Conservation (phyloP, 1,140 invertebrate species). For the Drosophila arizonae region DNA sequence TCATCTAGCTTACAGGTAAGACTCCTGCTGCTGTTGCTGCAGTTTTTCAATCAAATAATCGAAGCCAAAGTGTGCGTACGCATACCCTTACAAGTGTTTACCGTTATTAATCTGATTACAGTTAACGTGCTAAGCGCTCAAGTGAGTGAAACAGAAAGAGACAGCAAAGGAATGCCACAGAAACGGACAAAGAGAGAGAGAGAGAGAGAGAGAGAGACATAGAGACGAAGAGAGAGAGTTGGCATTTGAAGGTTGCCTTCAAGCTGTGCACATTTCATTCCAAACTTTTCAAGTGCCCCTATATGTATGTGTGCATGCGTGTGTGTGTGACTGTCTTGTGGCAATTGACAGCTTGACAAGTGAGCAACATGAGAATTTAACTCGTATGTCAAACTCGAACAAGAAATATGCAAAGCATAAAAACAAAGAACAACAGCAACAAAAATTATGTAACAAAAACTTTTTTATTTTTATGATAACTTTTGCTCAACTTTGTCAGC, state of each 20-base stretch:
- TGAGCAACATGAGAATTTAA: constrained; percentile 80
- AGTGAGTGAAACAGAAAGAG: constrained; percentile 1
- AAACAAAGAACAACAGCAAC: constrained; percentile 35
- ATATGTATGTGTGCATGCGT: constrained; percentile 53
- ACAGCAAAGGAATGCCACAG: no score
- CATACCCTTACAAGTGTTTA: constrained; percentile 60
- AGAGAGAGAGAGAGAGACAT: constrained; percentile 11
- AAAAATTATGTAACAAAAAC: constrained; percentile 46
- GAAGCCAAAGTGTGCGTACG: constrained; percentile 31
- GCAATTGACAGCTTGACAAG: constrained; percentile 80
- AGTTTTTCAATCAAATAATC: constrained; percentile 53
- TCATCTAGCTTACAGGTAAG: not conserved
- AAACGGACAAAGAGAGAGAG: not conserved
- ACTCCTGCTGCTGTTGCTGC: constrained; percentile 16
- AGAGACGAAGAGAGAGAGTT: no score
- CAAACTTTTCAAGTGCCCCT: constrained; percentile 79
- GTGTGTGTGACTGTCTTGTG: constrained; percentile 55
- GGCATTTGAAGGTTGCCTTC: constrained; percentile 22
- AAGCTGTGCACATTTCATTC: constrained; percentile 63
- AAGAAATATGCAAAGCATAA: constrained; percentile 67
- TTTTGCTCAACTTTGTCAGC: constrained; percentile 66
- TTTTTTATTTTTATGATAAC: constrained; percentile 69
- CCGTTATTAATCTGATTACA: constrained; percentile 79
- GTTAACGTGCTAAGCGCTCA: constrained; percentile 47
- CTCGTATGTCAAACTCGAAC: constrained; percentile 62